phyloP scores from a whole-genome alignment of 1,140 invertebrate species.

The Megathymus violae region DNA sequence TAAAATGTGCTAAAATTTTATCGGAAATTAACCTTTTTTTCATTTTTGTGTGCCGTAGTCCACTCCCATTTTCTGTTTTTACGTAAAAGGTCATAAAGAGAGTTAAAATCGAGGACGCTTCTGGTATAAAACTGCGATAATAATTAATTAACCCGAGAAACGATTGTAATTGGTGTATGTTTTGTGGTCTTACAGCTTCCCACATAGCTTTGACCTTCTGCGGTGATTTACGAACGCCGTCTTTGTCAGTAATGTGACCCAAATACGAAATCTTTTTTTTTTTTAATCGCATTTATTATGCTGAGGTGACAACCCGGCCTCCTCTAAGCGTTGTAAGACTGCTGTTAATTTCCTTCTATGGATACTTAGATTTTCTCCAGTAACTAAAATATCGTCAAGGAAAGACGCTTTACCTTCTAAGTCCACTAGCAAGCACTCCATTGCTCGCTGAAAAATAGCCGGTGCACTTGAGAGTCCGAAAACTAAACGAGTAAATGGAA shows the following conservation, averaged over 20 bases:
- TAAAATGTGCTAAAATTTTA: too few species aligned
- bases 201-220: constrained; percentile 45
- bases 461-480: too few species aligned
- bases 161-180: constrained; percentile 36
- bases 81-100: too few species aligned
- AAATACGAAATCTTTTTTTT: constrained; percentile 26
- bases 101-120: constrained; percentile 35
- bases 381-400: not conserved
- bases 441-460: too few species aligned
- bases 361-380: not conserved
- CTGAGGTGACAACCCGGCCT: not conserved
- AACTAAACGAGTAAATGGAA: too few species aligned
- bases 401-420: not conserved
- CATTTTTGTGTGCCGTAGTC: too few species aligned
- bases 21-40: too few species aligned
- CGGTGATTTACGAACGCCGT: constrained; percentile 45
- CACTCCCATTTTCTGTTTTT: too few species aligned
- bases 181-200: constrained; percentile 26
- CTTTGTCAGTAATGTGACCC: constrained; percentile 38
- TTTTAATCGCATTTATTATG: not conserved
- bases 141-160: constrained; percentile 51
- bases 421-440: not conserved
- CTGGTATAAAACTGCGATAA: constrained; percentile 43
- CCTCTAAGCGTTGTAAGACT: not conserved
- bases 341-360: not conserved